These are phyloP conservation scores for Ictalurus punctatus DNA, from an alignment of 2,113 vertebrate species.

Conservation along the genomic window DNA sequence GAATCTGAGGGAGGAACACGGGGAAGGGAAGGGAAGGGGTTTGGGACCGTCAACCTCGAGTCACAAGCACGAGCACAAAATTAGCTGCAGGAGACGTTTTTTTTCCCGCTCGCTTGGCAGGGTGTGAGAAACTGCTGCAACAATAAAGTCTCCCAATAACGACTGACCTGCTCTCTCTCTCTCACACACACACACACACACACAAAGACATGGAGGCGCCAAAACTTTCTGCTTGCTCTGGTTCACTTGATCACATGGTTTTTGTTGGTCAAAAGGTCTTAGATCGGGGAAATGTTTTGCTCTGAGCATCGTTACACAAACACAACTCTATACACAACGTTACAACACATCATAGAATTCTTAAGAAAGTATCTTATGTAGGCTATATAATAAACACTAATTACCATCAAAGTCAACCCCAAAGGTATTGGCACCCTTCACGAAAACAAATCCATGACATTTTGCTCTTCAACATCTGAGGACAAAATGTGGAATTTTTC, in stretches of 20 bases:
- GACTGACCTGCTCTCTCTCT: constrained; percentile 24
- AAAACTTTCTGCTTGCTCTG: constrained; percentile 37
- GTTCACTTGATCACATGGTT: constrained; percentile 7
- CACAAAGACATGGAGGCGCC: neutral
- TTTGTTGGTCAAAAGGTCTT: constrained; percentile 60
- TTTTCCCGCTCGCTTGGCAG: constrained; percentile 32
- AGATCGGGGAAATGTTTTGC: constrained; percentile 53
- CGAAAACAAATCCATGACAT: neutral
- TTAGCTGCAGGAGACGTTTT: constrained; percentile 49
- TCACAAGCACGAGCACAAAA: constrained; percentile 59
- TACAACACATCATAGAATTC: neutral
- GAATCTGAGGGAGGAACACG: constrained; percentile 83
- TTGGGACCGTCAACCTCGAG: constrained; percentile 58
- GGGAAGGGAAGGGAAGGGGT: constrained; percentile 55
- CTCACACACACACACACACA: neutral
- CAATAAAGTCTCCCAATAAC: constrained; percentile 66
- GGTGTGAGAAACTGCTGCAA: constrained; percentile 75
- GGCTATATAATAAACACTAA: neutral
- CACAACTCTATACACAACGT: neutral
- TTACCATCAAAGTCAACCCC: neutral
- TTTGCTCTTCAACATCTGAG: neutral
- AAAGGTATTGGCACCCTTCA: neutral
- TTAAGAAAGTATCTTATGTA: neutral
- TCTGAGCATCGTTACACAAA: constrained; percentile 13
- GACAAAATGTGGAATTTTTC: neutral